These are phyloP conservation scores for Colius striatus DNA, from an alignment of 2,113 vertebrate species.

Conservation along the genomic window DNA sequence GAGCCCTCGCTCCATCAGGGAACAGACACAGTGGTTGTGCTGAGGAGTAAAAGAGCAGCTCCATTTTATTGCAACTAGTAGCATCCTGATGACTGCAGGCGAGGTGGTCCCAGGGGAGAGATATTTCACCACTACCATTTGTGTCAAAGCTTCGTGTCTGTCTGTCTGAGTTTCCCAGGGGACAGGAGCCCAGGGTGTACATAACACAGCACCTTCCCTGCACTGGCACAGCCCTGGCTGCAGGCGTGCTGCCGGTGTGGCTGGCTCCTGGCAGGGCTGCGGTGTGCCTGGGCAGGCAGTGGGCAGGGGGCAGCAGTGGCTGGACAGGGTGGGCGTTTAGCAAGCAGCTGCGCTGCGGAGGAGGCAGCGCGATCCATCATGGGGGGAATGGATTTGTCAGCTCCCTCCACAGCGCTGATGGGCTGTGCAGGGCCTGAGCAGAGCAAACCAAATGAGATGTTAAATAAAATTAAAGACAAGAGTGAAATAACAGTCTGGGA, in stretches of 20 bases:
- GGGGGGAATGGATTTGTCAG: neutral
- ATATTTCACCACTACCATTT: constrained; percentile 30
- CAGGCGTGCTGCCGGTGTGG: rapidly evolving
- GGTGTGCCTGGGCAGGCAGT: neutral
- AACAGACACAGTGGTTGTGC: neutral
- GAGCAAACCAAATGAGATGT: constrained; percentile 41
- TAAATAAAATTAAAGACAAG: constrained; percentile 41
- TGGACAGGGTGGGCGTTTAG: neutral
- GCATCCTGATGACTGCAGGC: constrained; percentile 15
- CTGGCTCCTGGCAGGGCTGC: neutral
- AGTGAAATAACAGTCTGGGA: neutral
- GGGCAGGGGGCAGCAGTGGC: neutral
- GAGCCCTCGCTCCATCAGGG: neutral
- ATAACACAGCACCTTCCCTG: neutral
- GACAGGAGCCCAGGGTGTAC: neutral
- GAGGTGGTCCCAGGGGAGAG: constrained; percentile 5
- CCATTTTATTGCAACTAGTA: neutral
- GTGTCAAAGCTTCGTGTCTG: constrained; percentile 17
- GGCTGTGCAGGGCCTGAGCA: constrained; percentile 18
- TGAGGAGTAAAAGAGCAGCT: neutral
- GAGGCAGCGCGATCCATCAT: neutral
- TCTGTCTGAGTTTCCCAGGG: constrained; percentile 17
- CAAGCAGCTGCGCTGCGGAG: neutral
- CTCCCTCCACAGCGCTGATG: neutral
- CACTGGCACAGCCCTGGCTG: neutral